Base-by-base conservation (phyloP, 2,113 vertebrate species). In the Epinephelus cyanopodus region DNA sequence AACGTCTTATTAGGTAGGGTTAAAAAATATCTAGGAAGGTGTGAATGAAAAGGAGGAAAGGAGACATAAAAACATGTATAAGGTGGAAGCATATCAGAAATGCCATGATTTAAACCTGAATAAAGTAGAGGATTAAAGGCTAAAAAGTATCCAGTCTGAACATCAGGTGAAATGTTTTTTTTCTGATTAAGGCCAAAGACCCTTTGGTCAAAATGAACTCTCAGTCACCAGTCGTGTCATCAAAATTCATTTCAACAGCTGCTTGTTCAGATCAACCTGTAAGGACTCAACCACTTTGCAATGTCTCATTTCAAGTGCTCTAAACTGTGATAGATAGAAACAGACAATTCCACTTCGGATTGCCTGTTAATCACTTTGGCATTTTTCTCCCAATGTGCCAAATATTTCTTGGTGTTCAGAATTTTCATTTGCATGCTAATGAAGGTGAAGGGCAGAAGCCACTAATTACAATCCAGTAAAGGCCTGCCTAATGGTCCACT, bases 371-470 rank as follows among this genome's bases (percentile, higher is more conserved):
- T 95, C 91, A 94, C 93, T 92, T 92, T 95, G 94, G 93, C 94
- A 95, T 95, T 95, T 94, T 95, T 95, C 83, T 95, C 92, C 84
- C 90, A 87, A 93, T 93, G 92, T 93, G 92, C 93, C 92, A 94
- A 95, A 95, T 95, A 95, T 94, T 95, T 94, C 93, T 90, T 93
- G 94, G 92, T 95, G 94, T 95, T 94, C 87, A 92, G 93, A 93
- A 96, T 93, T 96, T 95, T 95, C 95, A 97, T 98, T 97, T 98
- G 96, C 97, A 98, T 99, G 94, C 95, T 97, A 98, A 98, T 98
- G 96, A 97, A 96, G 92, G 92, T 96, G 95, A 97, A 97, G 96
- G 97, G 96, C 97, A 97, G 96, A 97, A 96, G 97, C 94, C 96
- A 96, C 96, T 98, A 98, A 99, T 99, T 98, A 97, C 95, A 97